Conservation (phyloP, 92 coral and sea anemone species). For the Diadumene lineata region DNA sequence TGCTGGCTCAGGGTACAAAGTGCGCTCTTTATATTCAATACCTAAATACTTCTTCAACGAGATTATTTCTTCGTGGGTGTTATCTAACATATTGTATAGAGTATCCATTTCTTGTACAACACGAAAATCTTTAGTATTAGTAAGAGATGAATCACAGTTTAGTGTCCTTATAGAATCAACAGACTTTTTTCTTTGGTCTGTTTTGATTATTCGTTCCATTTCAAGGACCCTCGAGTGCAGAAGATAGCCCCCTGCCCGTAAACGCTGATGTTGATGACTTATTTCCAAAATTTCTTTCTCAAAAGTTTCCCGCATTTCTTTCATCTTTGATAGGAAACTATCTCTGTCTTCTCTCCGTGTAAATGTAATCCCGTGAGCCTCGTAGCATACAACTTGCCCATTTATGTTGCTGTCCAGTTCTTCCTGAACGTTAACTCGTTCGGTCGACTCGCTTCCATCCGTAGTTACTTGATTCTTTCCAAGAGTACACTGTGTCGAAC, state of each 20-base stretch:
- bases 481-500: conserved; percentile 2
- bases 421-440: not conserved
- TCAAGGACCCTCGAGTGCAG: conserved; percentile 65
- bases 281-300: conserved; percentile 83
- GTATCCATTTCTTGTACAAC: conserved; percentile 81
- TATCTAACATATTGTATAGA: conserved; percentile 64
- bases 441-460: conserved; percentile 13
- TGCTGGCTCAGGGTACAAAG: conserved; percentile 84
- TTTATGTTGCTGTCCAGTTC: not conserved
- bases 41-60: conserved; percentile 76
- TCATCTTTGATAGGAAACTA: conserved; percentile 82
- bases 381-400: conserved; percentile 7
- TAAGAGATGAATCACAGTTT: conserved; percentile 44
- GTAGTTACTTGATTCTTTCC: conserved; percentile 20
- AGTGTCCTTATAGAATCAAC: conserved; percentile 41
- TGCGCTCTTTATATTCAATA: conserved; percentile 84
- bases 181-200: conserved; percentile 52
- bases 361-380: conserved; percentile 77
- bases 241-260: conserved; percentile 62
- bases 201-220: conserved; percentile 70
- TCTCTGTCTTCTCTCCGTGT: conserved; percentile 59
- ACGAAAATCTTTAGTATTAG: conserved; percentile 71
- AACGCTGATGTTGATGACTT: conserved; percentile 73
- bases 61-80: conserved; percentile 69
- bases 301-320: conserved; percentile 65